Conservation (phyloP, 2,113 vertebrate genomes). For the Chloropsis cyanopogon region DNA sequence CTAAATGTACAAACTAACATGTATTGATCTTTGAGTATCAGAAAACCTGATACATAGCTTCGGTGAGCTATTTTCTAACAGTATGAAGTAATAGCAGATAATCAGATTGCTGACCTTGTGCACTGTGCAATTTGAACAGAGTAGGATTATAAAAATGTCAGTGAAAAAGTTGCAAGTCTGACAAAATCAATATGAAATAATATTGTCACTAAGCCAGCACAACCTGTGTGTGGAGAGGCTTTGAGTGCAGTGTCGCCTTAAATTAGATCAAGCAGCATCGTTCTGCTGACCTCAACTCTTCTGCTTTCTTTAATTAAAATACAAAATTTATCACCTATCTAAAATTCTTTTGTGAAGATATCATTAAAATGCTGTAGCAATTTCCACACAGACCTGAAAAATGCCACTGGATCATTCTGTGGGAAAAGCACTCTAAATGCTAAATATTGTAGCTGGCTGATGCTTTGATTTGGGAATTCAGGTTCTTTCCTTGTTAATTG, state of each 20-base stretch:
- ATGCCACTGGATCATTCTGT: neutral
- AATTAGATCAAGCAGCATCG: neutral
- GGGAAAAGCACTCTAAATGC: neutral
- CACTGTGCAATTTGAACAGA: neutral
- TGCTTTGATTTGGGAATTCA: conserved; percentile 22
- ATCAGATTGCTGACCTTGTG: neutral
- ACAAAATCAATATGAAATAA: neutral
- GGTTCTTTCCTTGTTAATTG: conserved; percentile 35
- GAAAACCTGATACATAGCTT: neutral
- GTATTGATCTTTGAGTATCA: neutral
- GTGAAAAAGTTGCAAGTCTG: neutral
- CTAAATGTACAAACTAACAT: neutral
- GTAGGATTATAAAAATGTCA: neutral
- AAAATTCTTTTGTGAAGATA: neutral
- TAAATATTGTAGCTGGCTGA: neutral
- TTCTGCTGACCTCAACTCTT: conserved; percentile 14
- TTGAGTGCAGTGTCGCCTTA: neutral
- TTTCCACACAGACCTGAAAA: neutral
- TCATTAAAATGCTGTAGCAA: neutral
- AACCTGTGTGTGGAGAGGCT: neutral
- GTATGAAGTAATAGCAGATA: neutral
- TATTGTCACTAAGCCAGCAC: neutral
- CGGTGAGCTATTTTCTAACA: neutral
- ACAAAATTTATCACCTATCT: neutral
- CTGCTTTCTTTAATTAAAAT: neutral